These are phyloP conservation scores for Drosophila merina DNA, from an alignment of 2,888 invertebrate genomes.

Conservation along the genomic window DNA sequence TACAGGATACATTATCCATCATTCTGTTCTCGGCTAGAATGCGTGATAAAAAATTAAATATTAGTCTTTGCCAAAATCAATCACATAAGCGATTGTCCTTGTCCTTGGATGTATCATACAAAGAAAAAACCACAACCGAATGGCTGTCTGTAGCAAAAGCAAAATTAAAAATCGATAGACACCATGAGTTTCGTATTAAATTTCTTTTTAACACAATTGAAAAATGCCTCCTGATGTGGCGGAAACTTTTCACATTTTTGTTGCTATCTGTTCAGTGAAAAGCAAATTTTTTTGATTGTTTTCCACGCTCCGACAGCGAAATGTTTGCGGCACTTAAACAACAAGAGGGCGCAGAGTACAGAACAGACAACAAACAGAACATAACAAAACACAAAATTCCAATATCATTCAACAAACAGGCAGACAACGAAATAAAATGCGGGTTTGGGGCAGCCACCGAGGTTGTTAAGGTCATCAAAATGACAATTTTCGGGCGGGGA, in stretches of 20 bases:
- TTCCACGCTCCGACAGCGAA: conserved; percentile 50
- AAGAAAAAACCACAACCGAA: conserved; percentile 28
- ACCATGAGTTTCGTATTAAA: conserved; percentile 73
- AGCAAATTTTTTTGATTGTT: conserved; percentile 61
- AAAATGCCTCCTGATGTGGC: conserved; percentile 43
- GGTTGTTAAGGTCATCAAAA: conserved; percentile 45
- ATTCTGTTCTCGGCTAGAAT: background rate
- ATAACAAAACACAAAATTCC: conserved; percentile 62
- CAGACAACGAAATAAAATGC: conserved; percentile 21
- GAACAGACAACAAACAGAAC: background rate
- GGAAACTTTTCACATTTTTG: conserved; percentile 7
- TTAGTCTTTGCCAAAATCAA: background rate
- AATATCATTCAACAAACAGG: conserved; percentile 61
- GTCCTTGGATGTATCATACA: conserved; percentile 6
- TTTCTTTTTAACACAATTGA: conserved; percentile 68
- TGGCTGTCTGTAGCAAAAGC: conserved; percentile 33
- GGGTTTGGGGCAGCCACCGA: conserved; percentile 16
- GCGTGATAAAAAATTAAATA: background rate
- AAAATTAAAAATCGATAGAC: conserved; percentile 54
- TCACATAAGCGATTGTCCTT: background rate
- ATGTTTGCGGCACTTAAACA: conserved; percentile 67
- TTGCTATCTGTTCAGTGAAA: conserved; percentile 40
- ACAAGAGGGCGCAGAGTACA: conserved; percentile 19
- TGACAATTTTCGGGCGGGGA: conserved; percentile 27
- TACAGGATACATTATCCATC: background rate